Evolutionary conservation across 2,888 invertebrate genomes (phyloP), one percentile per base, ranked within the genome.

Genomic region (Oxytorus armatus): DNA sequence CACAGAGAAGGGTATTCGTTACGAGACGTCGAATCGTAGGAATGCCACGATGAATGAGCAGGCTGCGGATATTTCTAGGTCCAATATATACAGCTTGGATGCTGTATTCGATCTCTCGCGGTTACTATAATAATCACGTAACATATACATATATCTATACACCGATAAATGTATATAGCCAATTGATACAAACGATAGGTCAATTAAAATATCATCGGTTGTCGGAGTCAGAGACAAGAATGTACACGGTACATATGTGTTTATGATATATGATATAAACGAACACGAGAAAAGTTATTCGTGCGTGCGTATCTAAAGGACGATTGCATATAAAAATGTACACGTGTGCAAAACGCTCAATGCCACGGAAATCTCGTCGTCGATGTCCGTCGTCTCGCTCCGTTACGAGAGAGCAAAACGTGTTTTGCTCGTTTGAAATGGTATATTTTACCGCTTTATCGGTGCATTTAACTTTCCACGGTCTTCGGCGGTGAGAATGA

Each of bases 161-260:
- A n/a, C 18, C 8, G 1, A 21, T 21, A 23, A 29, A 29, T 29
- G 3, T 11, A 23, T 53, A 53, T 53, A 39, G 65, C 18, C 75
- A 79, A 79, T 79, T 75, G 79, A 75, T 57, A 65, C 51, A 70
- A 75, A 69, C 69, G 79, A 79, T 65, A 57, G 75, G 79, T 75
- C 75, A 79, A 79, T 79, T 79, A 70, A 79, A 75, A 75, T 75
- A 75, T 75, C 65, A 65, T 75, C 65, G 63, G 51, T 42, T 36
- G 65, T 69, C 75, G 65, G 70, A 75, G 75, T 57, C 69, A 42
- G 63, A 73, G 73, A 61, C 21, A 29, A 36, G 14, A 57, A 55
- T 57, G 47, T 23, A 49, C 57, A 49, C 57, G n/a, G 51, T 36
- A 57, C 33, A 21, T 14, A 51, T 14, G 29, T 42, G 33, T 33